These are phyloP conservation scores for Brassicogethes aeneus DNA, from an alignment of 2,888 invertebrate genomes.

Conservation along the genomic window DNA sequence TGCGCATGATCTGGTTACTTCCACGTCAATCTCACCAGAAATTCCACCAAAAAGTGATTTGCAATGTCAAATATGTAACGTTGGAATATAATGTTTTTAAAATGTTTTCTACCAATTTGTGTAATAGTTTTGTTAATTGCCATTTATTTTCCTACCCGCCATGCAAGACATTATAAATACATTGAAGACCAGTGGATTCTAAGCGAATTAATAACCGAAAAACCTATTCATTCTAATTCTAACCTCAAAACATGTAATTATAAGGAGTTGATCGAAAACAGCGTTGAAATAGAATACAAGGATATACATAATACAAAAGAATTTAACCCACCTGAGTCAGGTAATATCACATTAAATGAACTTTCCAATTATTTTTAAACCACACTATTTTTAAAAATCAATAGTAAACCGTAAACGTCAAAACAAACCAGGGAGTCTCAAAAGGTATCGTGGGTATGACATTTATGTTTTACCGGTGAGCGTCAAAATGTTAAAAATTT, in stretches of 20 bases:
- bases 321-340: slow-evolving; percentile 20
- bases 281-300: slow-evolving; percentile 22
- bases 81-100: slow-evolving; percentile 19
- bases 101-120: slow-evolving; percentile 17
- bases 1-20: slow-evolving; percentile 46
- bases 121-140: slow-evolving; percentile 22
- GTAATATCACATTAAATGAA: too few relatives aligned
- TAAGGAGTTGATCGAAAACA: slow-evolving; percentile 25
- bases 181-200: slow-evolving; percentile 24
- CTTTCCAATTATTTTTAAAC: too few relatives aligned
- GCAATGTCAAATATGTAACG: slow-evolving; percentile 13
- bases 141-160: slow-evolving; percentile 34
- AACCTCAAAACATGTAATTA: slow-evolving; percentile 32
- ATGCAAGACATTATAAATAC: slow-evolving; percentile 34
- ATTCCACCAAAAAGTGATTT: slow-evolving; percentile 7
- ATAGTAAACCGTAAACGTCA: too few relatives aligned
- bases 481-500: background rate
- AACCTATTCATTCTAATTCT: slow-evolving; percentile 14
- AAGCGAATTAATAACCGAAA: slow-evolving; percentile 23
- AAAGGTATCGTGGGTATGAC: too few relatives aligned
- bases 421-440: background rate
- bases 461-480: background rate
- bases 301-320: slow-evolving; percentile 18
- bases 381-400: too few relatives aligned
- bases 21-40: slow-evolving; percentile 39